These are phyloP conservation scores for Dyspetes luteomarginatus DNA, from an alignment of 2,888 invertebrate species.

Conservation along the genomic window DNA sequence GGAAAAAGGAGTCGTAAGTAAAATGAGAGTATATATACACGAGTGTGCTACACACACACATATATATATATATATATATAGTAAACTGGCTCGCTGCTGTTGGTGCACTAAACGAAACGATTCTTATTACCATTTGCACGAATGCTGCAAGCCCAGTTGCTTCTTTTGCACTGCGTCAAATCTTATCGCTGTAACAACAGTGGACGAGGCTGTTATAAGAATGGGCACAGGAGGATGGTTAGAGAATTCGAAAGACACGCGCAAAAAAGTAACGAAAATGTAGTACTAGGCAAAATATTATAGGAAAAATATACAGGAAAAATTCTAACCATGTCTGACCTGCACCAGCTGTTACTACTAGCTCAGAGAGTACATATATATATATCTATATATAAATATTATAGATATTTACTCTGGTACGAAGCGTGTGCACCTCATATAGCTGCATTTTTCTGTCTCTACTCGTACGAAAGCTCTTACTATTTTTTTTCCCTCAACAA, in stretches of 20 bases:
- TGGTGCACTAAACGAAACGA: constrained; percentile 32
- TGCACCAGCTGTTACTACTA: constrained; percentile 62
- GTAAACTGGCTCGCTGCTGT: constrained; percentile 1
- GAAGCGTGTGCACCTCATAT: constrained; percentile 14
- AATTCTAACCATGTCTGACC: constrained; percentile 66
- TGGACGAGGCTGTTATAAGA: constrained; percentile 2
- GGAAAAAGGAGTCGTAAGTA: neutral
- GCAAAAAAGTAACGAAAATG: neutral
- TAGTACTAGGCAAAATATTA: neutral
- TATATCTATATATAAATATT: neutral
- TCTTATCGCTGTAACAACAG: constrained; percentile 26
- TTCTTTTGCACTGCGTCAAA: constrained; percentile 23
- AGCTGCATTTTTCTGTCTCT: neutral
- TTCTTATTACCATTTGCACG: no score
- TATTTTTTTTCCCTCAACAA: constrained; percentile 42
- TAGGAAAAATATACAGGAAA: constrained; percentile 13
- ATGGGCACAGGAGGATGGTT: neutral
- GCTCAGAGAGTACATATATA: constrained; percentile 3
- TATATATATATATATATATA: no score
- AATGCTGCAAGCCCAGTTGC: no score
- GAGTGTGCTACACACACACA: no score
- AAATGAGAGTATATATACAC: neutral
- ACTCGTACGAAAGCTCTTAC: neutral
- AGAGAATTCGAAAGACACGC: neutral
- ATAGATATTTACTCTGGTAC: constrained; percentile 25